Conservation (phyloP, 2,113 vertebrate species). For the Urocolius indicus region DNA sequence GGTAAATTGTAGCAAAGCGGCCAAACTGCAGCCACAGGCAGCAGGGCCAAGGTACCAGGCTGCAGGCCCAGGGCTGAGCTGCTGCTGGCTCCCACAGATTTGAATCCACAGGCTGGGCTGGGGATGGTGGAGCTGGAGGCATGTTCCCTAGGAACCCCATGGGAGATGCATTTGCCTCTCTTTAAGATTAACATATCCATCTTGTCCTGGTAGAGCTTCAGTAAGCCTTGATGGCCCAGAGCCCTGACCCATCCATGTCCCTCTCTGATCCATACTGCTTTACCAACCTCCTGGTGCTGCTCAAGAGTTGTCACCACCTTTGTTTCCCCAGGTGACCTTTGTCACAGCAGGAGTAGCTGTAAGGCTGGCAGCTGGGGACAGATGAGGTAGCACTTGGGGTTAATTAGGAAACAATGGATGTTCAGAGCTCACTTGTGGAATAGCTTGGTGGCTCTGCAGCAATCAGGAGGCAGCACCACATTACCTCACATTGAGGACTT, state of each 20-base stretch:
- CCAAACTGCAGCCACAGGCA: too few species aligned
- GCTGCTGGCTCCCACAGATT: background rate
- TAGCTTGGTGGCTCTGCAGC: background rate
- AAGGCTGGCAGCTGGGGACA: background rate
- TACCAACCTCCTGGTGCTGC: background rate
- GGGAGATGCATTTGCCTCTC: background rate
- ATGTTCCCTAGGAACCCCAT: background rate
- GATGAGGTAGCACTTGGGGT: background rate
- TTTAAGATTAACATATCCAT: background rate
- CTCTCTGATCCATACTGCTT: background rate
- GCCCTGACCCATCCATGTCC: background rate
- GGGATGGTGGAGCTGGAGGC: background rate
- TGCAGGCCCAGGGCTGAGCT: accelerated
- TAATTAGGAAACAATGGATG: background rate
- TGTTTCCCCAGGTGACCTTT: background rate
- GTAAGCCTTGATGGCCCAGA: background rate
- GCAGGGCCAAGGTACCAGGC: too few species aligned
- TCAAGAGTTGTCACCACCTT: accelerated
- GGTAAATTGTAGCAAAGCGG: background rate
- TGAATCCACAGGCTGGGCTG: background rate
- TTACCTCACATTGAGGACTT: background rate
- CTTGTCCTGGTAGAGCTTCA: background rate
- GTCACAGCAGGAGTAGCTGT: background rate
- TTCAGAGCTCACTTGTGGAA: background rate
- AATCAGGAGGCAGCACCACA: background rate